Conservation (phyloP, 2,113 vertebrate species). For the Puntigrus tetrazona region DNA sequence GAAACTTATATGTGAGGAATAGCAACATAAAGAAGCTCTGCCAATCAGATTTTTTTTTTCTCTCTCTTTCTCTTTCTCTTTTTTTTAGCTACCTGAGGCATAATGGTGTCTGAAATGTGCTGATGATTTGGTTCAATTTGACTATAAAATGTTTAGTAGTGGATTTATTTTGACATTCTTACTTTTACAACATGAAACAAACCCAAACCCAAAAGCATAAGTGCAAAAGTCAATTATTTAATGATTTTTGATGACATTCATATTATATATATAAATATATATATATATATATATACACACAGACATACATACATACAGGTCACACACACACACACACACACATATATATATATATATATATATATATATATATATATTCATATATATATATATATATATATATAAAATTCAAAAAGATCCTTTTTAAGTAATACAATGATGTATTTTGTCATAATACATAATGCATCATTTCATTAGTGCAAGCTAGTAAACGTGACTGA, state of each 20-base stretch:
- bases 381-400: not conserved
- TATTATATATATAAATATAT: no score
- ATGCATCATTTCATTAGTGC: not conserved
- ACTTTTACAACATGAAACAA: not conserved
- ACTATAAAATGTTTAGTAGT: no score
- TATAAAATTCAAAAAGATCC: not conserved
- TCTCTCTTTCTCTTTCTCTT: no score
- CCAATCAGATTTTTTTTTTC: not conserved
- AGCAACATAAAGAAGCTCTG: not conserved
- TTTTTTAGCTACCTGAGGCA: not conserved
- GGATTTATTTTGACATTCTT: not conserved
- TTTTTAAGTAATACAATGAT: no score
- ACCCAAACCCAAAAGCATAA: no score
- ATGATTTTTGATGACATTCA: no score
- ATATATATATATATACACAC: no score
- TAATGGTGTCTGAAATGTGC: not conserved
- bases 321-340: no score
- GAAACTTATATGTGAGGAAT: not conserved
- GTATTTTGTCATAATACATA: not conserved
- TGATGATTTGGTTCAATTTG: not conserved
- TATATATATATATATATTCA: not conserved
- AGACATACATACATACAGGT: no score
- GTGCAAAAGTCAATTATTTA: no score
- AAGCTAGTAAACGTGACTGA: not conserved
- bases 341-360: no score